Evolutionary conservation across 2,113 vertebrate species (phyloP).

Genomic region (Cisticola juncidis): DNA sequence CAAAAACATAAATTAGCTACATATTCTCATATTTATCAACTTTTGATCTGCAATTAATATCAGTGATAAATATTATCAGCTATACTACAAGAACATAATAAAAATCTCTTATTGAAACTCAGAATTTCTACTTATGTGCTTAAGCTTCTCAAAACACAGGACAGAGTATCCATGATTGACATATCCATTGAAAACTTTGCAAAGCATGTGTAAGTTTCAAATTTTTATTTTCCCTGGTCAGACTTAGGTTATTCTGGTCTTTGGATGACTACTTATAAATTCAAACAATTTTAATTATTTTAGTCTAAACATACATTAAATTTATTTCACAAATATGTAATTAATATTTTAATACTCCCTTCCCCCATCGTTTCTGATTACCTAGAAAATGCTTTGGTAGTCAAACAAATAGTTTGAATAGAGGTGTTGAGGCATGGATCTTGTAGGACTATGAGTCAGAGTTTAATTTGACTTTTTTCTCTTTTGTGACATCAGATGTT

Average conservation of each 20-base stretch:
- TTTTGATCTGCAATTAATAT: neutral
- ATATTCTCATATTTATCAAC: neutral
- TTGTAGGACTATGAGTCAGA: neutral
- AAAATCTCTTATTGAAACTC: neutral
- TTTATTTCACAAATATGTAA: neutral
- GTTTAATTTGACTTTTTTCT: neutral
- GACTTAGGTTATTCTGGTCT: neutral
- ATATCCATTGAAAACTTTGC: neutral
- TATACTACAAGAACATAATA: neutral
- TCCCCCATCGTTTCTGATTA: neutral
- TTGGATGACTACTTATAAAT: neutral
- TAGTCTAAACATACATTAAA: neutral
- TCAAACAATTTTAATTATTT: neutral
- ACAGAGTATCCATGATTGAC: neutral
- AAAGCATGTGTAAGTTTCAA: neutral
- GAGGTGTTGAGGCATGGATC: neutral
- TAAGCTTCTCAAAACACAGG: neutral
- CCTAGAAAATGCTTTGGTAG: neutral
- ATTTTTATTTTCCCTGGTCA: neutral
- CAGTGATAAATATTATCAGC: neutral
- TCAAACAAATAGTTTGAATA: neutral
- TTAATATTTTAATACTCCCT: neutral
- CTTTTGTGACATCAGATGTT: neutral
- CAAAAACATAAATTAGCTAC: neutral
- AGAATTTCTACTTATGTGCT: neutral